Evolutionary conservation across 2,113 vertebrate species (phyloP).

Genomic region (Cheirogaleus medius): DNA sequence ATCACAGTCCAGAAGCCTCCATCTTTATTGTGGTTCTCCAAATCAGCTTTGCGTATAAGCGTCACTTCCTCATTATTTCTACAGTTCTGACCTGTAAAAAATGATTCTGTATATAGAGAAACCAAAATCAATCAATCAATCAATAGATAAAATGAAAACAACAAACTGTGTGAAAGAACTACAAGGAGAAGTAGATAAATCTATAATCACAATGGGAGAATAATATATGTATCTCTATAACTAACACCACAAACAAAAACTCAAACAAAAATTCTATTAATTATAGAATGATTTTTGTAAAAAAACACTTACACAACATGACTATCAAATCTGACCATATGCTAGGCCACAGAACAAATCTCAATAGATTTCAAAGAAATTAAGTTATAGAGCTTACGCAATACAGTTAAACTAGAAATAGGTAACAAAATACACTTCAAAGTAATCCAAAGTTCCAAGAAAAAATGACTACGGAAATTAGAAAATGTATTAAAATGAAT

Average conservation of each 20-base stretch:
- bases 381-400: not conserved
- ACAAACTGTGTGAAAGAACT: not conserved
- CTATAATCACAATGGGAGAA: not conserved
- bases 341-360: not conserved
- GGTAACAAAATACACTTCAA: not conserved
- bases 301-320: not conserved
- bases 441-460: not conserved
- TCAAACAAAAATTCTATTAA: not conserved
- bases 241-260: not conserved
- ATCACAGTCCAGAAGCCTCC: slow-evolving; percentile 99
- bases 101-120: slow-evolving; percentile 87
- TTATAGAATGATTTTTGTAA: not conserved
- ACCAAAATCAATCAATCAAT: slow-evolving; percentile 7
- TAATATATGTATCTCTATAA: not conserved
- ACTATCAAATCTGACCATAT: not conserved
- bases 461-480: not conserved
- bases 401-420: not conserved
- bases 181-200: not conserved
- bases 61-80: slow-evolving; percentile 98
- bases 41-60: slow-evolving; percentile 96
- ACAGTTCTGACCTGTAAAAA: slow-evolving; percentile 93
- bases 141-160: not conserved
- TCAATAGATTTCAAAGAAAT: not conserved
- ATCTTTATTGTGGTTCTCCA: slow-evolving; percentile 99
- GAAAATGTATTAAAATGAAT: not conserved